phyloP scores from a whole-genome alignment of 2,797 vertebrate species.

The Phalanger gymnotis region DNA sequence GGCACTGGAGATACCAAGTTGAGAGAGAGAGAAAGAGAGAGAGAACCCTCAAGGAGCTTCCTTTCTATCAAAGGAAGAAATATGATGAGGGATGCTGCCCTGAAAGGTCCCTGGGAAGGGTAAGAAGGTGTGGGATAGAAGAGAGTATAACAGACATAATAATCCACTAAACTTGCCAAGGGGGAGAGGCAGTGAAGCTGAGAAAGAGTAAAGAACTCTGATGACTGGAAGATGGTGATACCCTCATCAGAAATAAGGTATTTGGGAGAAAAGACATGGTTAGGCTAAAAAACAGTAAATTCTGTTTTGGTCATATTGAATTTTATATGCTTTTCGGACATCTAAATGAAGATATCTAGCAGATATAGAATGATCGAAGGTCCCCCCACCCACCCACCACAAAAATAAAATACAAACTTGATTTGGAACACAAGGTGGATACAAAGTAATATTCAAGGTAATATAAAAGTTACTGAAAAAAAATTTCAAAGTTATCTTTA shows the following conservation, averaged over 20 bases:
- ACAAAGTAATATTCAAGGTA: background rate
- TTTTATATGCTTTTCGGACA: background rate
- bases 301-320: background rate
- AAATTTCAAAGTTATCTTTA: slow-evolving; percentile 39
- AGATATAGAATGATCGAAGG: background rate
- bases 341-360: background rate
- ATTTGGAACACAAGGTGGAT: background rate
- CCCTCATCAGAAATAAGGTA: background rate
- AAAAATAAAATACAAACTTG: background rate
- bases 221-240: background rate
- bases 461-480: background rate
- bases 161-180: background rate
- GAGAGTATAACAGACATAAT: background rate
- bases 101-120: background rate
- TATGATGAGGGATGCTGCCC: background rate
- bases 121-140: background rate
- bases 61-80: background rate
- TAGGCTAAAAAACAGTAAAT: background rate
- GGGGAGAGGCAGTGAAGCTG: background rate
- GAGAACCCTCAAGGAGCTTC: background rate
- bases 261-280: background rate
- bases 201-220: background rate
- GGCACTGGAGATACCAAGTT: background rate
- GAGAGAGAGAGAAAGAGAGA: fast-evolving
- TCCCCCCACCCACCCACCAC: no score